Evolutionary conservation across 2,797 vertebrate genomes (phyloP), one percentile per base, ranked within the genome.

Genomic region (Toxotes lorentzi): DNA sequence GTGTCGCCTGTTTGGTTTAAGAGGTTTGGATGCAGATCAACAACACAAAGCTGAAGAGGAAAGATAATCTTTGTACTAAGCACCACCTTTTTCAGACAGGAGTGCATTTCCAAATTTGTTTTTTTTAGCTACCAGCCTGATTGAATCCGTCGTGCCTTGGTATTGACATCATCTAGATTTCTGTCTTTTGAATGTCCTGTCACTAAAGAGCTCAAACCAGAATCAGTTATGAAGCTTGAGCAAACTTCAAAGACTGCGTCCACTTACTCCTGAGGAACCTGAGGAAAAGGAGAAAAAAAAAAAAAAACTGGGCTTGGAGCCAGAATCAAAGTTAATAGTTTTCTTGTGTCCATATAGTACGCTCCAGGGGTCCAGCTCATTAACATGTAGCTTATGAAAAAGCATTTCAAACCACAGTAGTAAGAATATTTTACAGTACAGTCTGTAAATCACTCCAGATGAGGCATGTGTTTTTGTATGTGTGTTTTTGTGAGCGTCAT

Each of bases 201-300:
- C 66, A 57, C 64, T 81, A 73, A 83, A 84, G 61, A 77, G 72
- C 83, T 84, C 62, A 59, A 79, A 85, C 64, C 57, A 54, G 38
- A 80, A 65, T 76, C 47, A 23, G 71, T 80, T 81, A 88, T 91
- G 77, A 80, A 81, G 82, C 45, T 53, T 60, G 45, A 85, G 45
- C 65, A 43, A 84, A 83, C 89, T 84, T 88, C 73, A 86, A 83
- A 91, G 72, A 58, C 53, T 41, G 60, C 38, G 23, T 87, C 70
- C 61, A 63, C 16, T 69, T 66, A 78, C 73, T 69, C 57, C 57
- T 73, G 73, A 77, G 80, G 83, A 30, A 84, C 75, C 69, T 35
- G 9, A 21, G 41, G 48, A 23, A 8, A 23, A 1, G 32, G 2
- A 8, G 23, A 13, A 11, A 21, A 30, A 11, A 14, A 35, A 60